Evolutionary conservation across 1,140 invertebrate genomes (phyloP).

Genomic region (Mycetomoellerius zeteki): DNA sequence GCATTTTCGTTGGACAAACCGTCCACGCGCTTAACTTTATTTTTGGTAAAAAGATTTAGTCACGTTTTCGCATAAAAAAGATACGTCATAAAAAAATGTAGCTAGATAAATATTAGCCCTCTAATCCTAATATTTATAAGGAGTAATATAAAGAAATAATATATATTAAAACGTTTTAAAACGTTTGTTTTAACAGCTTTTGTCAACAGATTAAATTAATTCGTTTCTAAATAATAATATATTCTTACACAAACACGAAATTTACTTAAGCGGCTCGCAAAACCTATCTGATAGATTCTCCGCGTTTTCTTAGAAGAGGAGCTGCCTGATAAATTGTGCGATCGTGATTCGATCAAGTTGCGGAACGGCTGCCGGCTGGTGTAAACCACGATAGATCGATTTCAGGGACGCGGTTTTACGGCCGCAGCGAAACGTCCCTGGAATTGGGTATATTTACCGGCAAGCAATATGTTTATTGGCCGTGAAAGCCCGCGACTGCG

Average conservation of each 20-base stretch:
- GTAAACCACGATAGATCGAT: conserved; percentile 49
- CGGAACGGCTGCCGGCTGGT: conserved; percentile 4
- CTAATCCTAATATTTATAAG: neutral
- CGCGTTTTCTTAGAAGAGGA: neutral
- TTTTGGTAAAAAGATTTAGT: neutral
- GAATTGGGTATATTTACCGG: conserved; percentile 50
- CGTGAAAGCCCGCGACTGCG: conserved; percentile 50
- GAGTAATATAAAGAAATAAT: neutral
- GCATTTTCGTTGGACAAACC: neutral
- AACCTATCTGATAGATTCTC: neutral
- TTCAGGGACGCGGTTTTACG: conserved; percentile 40
- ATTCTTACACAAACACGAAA: neutral
- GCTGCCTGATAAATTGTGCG: conserved; percentile 36
- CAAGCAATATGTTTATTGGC: conserved; percentile 59
- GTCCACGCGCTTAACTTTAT: neutral
- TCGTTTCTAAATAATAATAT: neutral
- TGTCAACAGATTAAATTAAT: neutral
- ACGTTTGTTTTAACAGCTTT: neutral
- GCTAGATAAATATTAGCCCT: neutral
- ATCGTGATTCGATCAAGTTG: conserved; percentile 45
- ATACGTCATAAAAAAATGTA: neutral
- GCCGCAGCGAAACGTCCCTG: neutral
- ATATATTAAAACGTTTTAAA: neutral
- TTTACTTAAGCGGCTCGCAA: conserved; percentile 23
- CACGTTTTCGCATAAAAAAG: neutral